phyloP scores from a whole-genome alignment of 2,113 vertebrate genomes.

The Sturnira hondurensis region DNA sequence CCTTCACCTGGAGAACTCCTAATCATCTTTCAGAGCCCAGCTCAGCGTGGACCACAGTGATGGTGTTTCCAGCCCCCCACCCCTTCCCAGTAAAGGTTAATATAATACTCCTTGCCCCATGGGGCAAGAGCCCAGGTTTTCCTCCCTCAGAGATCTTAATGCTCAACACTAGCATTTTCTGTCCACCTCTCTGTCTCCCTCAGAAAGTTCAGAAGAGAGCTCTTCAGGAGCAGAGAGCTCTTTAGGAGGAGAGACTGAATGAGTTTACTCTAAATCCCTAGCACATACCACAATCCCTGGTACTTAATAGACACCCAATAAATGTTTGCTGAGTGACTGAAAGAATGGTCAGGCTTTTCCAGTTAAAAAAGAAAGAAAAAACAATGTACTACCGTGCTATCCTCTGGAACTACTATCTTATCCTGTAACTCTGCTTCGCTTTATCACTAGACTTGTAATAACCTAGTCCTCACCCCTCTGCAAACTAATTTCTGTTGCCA shows the following conservation, averaged over 20 bases:
- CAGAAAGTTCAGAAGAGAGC: background rate
- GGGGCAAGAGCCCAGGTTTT: constrained; percentile 40
- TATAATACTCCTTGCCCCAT: background rate
- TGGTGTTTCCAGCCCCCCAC: background rate
- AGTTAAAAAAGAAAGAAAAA: background rate
- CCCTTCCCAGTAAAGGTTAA: background rate
- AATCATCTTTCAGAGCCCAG: background rate
- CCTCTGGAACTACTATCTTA: background rate
- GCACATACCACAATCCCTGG: background rate
- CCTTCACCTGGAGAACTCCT: background rate
- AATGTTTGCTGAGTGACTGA: constrained; percentile 6
- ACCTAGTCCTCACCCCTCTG: background rate
- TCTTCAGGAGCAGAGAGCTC: background rate
- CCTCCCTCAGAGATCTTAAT: background rate
- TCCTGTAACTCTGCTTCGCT: background rate
- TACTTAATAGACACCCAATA: background rate
- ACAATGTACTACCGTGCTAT: background rate
- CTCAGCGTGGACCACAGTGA: background rate
- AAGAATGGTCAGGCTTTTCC: background rate
- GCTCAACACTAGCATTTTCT: background rate
- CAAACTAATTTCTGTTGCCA: background rate
- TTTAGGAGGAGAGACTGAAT: background rate
- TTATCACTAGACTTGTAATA: background rate
- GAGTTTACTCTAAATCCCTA: constrained; percentile 29
- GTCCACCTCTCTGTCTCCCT: background rate